A percentile compares a stretch with the other conserved stretches of the same genome.
These are phyloP conservation scores for Sylvilagus floridanus DNA, from an alignment of 2,797 vertebrate genomes.

Conservation along the genomic window DNA sequence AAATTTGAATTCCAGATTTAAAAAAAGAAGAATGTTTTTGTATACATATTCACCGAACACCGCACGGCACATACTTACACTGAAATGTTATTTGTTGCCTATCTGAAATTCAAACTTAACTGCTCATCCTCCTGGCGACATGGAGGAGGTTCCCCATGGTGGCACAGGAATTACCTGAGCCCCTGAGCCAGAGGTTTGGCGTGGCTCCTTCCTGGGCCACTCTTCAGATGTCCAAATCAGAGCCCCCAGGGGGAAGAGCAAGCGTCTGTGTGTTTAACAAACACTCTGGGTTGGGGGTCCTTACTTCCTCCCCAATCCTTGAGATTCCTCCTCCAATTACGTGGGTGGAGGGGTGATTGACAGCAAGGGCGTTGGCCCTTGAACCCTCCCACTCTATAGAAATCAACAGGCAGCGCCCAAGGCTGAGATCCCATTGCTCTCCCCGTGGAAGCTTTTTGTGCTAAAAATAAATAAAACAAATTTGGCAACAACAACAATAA, in stretches of 20 bases:
- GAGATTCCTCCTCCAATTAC: not conserved
- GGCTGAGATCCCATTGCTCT: not conserved
- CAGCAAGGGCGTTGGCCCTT: not conserved
- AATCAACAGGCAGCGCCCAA: not conserved
- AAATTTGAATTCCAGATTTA: conserved; percentile 13
- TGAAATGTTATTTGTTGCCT: not conserved
- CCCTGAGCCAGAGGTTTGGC: not conserved
- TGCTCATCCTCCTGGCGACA: not conserved
- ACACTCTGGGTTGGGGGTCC: fast-evolving
- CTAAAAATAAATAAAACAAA: conserved; percentile 32
- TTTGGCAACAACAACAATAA: not conserved
- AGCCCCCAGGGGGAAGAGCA: not conserved
- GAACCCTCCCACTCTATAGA: not conserved
- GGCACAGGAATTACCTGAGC: not conserved
- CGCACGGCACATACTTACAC: not conserved
- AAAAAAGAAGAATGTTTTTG: not conserved
- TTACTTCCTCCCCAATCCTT: not conserved
- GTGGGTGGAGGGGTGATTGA: not conserved
- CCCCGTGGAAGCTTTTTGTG: not conserved
- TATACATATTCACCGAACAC: not conserved
- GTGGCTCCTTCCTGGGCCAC: not conserved
- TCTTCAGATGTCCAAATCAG: not conserved
- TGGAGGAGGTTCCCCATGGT: not conserved
- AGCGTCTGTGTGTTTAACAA: not conserved
- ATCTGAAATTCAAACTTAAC: conserved; percentile 45